phyloP scores from a whole-genome alignment of 2,797 vertebrate genomes.

The Mycteria americana region DNA sequence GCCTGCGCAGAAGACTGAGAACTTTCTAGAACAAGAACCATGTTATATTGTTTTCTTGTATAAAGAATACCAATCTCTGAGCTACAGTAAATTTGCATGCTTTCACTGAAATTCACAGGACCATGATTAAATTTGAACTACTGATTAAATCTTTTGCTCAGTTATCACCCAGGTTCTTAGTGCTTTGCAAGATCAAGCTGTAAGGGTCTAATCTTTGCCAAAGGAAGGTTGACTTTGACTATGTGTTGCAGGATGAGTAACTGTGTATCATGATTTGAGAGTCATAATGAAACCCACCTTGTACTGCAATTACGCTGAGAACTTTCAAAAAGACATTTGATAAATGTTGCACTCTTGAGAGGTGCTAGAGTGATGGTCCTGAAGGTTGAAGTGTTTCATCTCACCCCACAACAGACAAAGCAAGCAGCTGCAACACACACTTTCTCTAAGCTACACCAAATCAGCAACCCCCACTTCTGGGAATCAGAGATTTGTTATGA shows the following conservation, averaged over 20 bases:
- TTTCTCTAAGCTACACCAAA: neutral
- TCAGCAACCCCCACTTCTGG: fast-evolving
- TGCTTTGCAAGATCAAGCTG: conserved; percentile 12
- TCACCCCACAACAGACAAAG: neutral
- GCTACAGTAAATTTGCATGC: conserved; percentile 32
- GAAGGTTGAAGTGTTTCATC: neutral
- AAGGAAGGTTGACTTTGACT: conserved; percentile 24
- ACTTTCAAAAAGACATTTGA: neutral
- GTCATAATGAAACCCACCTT: neutral
- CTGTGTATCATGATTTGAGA: neutral
- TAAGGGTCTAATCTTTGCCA: conserved; percentile 20
- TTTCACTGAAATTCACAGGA: conserved; percentile 40
- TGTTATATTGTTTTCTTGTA: conserved; percentile 22
- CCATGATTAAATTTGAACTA: conserved; percentile 51
- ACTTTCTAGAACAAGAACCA: too few species aligned
- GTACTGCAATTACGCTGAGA: neutral
- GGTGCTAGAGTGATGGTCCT: neutral
- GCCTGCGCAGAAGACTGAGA: too few species aligned
- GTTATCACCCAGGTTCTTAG: conserved; percentile 25
- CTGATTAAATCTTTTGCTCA: conserved; percentile 35
- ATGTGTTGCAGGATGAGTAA: neutral
- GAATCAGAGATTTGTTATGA: neutral
- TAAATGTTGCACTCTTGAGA: neutral
- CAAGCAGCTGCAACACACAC: neutral
- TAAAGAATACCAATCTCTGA: neutral